Base-by-base conservation (phyloP, 1,140 invertebrate genomes). In the Drepana arcuata region DNA sequence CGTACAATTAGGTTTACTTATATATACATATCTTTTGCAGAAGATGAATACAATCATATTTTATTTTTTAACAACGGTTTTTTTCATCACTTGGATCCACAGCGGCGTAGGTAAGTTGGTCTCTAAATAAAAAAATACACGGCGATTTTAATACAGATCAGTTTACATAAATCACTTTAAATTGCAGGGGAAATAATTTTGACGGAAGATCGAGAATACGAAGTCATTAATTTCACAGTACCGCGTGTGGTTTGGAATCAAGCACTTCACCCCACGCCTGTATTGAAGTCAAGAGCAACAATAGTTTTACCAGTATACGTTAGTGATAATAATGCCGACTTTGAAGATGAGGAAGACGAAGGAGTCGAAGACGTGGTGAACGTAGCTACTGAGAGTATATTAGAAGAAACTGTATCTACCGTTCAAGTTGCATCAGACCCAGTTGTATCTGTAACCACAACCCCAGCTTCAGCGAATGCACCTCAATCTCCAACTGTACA, bases 241-340 rank as follows among this genome's bases (percentile, higher is more conserved):
- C 70, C 77, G 3, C 28, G 48, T 32, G 18, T 14, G 13, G 33
- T 81, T 34, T 81, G 77, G 77, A 51, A 59, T 18, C 43, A 71
- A 59, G 77, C 74, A 2, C 41, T 74, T 6, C 23, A 58, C 10
- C 66, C 66, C n/a, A 64, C 62, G 25, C 18, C 18, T 21, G 57
- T 79, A 10, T 40, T 81, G 14, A 77, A 66, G 48, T 73, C 73
- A 5, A 49, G 69, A 16, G 64, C 70, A 1, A 78, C 72, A 9
- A 49, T 82, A 10, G 68, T 70, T 21, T 18, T 82, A 27, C 78
- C 78, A 2, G 47, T 79, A 32, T 44, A 78, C 25, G 62, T 82
- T 7, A 45, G 46, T 25, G 36, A 55, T 16, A 50, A 66, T 9
- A 48, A 57, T 16, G 53, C 60, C 12, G 46, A 58, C 28, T 42